phyloP scores from a whole-genome alignment of 2,113 vertebrate genomes.

The Corythaixoides concolor region DNA sequence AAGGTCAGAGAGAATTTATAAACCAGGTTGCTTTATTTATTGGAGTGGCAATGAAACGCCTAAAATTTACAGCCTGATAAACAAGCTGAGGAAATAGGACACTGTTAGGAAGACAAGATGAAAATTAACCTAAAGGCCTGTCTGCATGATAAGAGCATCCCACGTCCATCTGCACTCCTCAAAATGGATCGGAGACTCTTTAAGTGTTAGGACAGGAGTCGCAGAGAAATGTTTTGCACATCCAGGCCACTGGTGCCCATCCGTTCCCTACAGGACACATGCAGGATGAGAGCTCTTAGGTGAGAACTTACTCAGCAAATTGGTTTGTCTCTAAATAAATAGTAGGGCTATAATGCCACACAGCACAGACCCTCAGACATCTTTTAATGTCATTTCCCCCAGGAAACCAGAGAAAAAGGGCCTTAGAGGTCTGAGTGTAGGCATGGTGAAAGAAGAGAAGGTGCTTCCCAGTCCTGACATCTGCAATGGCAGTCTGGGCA shows the following conservation, averaged over 20 bases:
- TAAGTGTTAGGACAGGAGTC: neutral
- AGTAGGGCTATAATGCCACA: neutral
- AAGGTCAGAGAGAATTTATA: neutral
- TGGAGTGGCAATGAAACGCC: neutral
- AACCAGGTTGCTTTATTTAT: neutral
- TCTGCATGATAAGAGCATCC: neutral
- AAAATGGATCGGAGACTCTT: neutral
- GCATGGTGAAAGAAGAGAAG: neutral
- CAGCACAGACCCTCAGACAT: too few species aligned
- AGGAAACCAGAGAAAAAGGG: neutral
- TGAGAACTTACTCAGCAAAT: neutral
- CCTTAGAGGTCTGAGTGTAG: neutral
- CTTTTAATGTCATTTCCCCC: neutral
- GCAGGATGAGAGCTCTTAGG: neutral
- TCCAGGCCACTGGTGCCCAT: neutral
- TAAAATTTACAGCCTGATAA: neutral
- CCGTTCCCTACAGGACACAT: neutral
- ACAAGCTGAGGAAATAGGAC: neutral
- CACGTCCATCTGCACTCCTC: neutral
- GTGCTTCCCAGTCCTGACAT: neutral
- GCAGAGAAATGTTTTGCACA: rapidly evolving
- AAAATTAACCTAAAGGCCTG: neutral
- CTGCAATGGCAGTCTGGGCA: rapidly evolving
- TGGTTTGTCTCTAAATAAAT: neutral
- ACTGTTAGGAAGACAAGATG: neutral